Evolutionary conservation across 1,140 invertebrate species (phyloP).

Genomic region (Euwallacea fornicatus): DNA sequence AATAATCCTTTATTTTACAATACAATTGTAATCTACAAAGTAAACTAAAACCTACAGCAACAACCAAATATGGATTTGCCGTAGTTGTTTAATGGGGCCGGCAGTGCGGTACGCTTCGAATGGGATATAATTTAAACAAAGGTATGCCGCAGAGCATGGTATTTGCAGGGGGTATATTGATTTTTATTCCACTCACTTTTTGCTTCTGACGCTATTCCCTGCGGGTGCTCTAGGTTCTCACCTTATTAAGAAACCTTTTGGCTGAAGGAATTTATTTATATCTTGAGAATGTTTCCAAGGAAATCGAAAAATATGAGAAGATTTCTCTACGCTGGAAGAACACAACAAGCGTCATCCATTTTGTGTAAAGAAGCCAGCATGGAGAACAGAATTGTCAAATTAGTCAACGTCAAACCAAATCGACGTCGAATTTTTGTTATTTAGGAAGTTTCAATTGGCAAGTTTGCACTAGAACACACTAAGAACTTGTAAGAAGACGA

Average conservation of each 20-base stretch:
- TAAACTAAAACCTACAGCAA: neutral
- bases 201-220: neutral
- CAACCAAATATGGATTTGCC: neutral
- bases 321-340: neutral
- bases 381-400: too few relatives aligned
- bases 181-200: conserved; percentile 4
- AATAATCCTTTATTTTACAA: conserved; percentile 14
- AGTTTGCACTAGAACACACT: too few relatives aligned
- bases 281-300: neutral
- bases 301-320: neutral
- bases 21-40: neutral
- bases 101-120: neutral
- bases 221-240: neutral
- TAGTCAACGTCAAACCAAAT: too few relatives aligned
- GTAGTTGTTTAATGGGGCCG: neutral
- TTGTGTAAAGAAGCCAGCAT: neutral
- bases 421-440: neutral
- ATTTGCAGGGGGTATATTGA: neutral
- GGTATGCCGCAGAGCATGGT: neutral
- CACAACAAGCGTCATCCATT: neutral
- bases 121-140: neutral
- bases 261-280: neutral
- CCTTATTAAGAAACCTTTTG: neutral
- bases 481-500: too few relatives aligned
- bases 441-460: too few relatives aligned